phyloP scores from a whole-genome alignment of 2,888 invertebrate species.

The Panzeria rudis region DNA sequence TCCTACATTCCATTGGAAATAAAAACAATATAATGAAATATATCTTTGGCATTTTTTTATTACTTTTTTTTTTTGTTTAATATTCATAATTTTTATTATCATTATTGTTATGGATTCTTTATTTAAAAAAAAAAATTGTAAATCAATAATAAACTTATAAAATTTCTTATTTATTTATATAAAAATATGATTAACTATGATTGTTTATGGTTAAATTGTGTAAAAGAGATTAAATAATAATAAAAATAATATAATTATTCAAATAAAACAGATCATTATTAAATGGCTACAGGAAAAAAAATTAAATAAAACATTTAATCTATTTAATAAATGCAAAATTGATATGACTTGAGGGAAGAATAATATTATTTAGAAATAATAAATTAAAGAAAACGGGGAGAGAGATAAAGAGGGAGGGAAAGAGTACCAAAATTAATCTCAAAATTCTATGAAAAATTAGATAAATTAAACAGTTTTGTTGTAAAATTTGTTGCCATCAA shows the following conservation, averaged over 20 bases:
- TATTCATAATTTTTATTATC: conserved; percentile 69
- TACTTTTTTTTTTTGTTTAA: conserved; percentile 58
- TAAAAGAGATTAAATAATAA: conserved; percentile 22
- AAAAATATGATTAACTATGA: conserved; percentile 72
- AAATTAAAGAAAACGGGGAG: neutral
- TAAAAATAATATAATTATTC: conserved; percentile 26
- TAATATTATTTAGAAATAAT: conserved; percentile 1
- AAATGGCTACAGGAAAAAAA: conserved; percentile 56
- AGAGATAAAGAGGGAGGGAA: neutral
- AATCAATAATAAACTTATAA: conserved; percentile 68
- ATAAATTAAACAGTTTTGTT: neutral
- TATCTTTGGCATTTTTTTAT: conserved; percentile 71
- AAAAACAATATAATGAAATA: conserved; percentile 66
- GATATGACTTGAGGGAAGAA: conserved; percentile 61
- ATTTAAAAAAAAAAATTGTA: conserved; percentile 54
- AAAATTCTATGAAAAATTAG: conserved; percentile 19
- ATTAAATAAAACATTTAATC: conserved; percentile 18
- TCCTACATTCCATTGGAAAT: conserved; percentile 37
- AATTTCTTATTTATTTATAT: conserved; percentile 61
- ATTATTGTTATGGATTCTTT: conserved; percentile 62
- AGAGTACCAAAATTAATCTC: conserved; percentile 19
- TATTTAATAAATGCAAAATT: conserved; percentile 68
- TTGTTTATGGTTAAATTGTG: conserved; percentile 59
- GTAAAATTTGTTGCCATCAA: conserved; percentile 24
- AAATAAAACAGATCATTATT: conserved; percentile 57